A percentile compares a stretch with the other conserved stretches of the same genome.
Conservation (phyloP, 2,888 invertebrate species). For the Ophonus ardosiacus region DNA sequence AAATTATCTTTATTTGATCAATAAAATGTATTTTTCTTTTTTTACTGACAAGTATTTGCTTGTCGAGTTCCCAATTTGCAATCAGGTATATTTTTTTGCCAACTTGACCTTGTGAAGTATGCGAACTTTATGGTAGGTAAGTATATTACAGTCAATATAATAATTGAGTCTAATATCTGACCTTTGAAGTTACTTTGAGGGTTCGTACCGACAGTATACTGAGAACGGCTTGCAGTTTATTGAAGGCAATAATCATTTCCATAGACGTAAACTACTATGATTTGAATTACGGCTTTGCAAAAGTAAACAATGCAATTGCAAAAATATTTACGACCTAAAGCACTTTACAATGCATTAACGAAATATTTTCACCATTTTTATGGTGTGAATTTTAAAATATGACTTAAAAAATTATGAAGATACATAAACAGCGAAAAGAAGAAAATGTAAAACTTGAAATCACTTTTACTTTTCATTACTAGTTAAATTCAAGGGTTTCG, state of each 20-base stretch:
- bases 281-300: not conserved
- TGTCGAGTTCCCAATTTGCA: not conserved
- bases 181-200: not conserved
- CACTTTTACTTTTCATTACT: not conserved
- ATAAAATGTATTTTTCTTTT: not conserved
- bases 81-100: conserved; percentile 8
- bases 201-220: not conserved
- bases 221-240: not conserved
- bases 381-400: not conserved
- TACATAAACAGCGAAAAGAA: not conserved
- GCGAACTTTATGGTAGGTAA: not conserved
- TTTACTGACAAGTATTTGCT: not conserved
- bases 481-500: not conserved
- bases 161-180: conserved; percentile 37
- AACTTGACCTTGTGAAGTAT: conserved; percentile 7
- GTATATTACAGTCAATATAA: conserved; percentile 42
- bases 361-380: not conserved
- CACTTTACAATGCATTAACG: not conserved
- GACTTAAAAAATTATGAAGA: not conserved
- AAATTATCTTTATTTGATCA: not conserved
- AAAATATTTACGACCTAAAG: conserved; percentile 7
- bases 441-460: not conserved
- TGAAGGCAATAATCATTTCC: conserved; percentile 31
- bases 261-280: not conserved
- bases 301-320: not conserved